phyloP scores from a whole-genome alignment of 2,888 invertebrate species.

The Pristionchus entomophagus region DNA sequence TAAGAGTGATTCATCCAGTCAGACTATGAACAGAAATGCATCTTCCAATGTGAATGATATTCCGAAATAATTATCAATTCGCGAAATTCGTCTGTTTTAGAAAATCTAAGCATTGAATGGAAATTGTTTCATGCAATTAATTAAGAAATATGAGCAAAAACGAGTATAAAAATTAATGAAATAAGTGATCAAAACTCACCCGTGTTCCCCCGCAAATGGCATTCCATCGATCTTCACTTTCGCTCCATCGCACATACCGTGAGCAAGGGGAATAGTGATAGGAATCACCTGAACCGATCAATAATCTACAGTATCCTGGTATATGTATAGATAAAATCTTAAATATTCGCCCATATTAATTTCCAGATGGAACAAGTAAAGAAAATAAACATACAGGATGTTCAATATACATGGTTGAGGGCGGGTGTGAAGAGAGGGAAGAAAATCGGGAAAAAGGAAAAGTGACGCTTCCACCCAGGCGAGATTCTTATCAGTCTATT shows the following conservation, averaged over 20 bases:
- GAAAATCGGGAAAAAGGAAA: background rate
- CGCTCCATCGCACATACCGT: conserved; percentile 42
- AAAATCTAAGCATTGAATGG: too few relatives aligned
- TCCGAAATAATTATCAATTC: too few relatives aligned
- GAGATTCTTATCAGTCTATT: conserved; percentile 28
- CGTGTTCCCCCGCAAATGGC: too few relatives aligned
- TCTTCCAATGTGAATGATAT: too few relatives aligned
- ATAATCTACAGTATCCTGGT: background rate
- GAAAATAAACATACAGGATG: conserved; percentile 47
- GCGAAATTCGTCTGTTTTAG: too few relatives aligned
- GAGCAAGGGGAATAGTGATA: conserved; percentile 24
- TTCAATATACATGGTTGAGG: conserved; percentile 44
- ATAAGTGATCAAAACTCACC: too few relatives aligned
- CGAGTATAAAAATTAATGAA: too few relatives aligned
- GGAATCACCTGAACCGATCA: conserved; percentile 33
- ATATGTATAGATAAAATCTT: background rate
- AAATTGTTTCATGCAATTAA: too few relatives aligned
- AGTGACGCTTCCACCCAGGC: conserved; percentile 15
- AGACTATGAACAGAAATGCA: too few relatives aligned
- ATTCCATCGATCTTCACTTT: conserved; percentile 40
- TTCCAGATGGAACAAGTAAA: background rate
- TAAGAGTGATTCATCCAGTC: background rate
- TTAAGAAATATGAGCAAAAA: too few relatives aligned
- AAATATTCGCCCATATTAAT: background rate
- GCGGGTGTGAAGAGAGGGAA: background rate